Evolutionary conservation across 1,140 invertebrate species (phyloP).

Genomic region (Meteorus sp.): DNA sequence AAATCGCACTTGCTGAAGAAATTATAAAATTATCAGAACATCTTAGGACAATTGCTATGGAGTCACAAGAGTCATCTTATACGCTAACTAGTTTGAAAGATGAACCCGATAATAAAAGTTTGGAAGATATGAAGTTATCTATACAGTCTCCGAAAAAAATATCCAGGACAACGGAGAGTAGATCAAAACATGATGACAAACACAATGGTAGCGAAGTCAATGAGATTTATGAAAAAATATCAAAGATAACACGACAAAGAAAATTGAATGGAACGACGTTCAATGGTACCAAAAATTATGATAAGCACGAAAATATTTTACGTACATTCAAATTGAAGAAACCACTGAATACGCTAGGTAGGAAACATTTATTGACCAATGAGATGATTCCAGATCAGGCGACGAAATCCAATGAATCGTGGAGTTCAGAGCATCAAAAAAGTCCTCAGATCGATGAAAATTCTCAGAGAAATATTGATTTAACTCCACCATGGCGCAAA

Average conservation of each 20-base stretch:
- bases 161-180: background rate
- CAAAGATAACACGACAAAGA: constrained; percentile 67
- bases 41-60: constrained; percentile 44
- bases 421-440: constrained; percentile 2
- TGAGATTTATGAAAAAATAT: constrained; percentile 69
- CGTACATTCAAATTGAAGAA: constrained; percentile 33
- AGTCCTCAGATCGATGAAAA: background rate
- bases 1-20: constrained; percentile 68
- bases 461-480: constrained; percentile 37
- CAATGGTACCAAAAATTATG: constrained; percentile 46
- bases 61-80: background rate
- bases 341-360: constrained; percentile 8
- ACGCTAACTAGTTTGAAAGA: too few relatives aligned
- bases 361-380: background rate
- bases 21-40: constrained; percentile 70
- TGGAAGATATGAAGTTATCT: too few relatives aligned
- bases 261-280: constrained; percentile 58
- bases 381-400: background rate
- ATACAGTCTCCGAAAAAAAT: too few relatives aligned
- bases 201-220: constrained; percentile 36
- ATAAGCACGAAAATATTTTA: constrained; percentile 35
- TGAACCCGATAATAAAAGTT: background rate
- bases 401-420: constrained; percentile 12
- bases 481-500: constrained; percentile 51
- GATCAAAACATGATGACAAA: background rate